Conservation (phyloP, 2,113 vertebrate genomes). For the Hippocampus zosterae region DNA sequence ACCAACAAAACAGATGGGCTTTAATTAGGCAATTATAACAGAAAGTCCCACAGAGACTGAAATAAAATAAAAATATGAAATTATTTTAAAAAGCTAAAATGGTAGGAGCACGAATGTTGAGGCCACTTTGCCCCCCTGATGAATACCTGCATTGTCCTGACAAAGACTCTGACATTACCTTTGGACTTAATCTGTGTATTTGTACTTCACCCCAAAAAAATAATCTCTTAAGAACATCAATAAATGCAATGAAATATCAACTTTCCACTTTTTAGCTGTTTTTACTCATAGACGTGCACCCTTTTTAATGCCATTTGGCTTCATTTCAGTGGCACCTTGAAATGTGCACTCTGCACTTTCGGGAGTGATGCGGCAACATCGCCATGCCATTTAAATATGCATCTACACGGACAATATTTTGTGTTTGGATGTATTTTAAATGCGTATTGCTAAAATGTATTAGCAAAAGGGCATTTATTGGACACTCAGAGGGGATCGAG, state of each 20-base stretch:
- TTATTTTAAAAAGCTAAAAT: neutral
- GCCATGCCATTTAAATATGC: neutral
- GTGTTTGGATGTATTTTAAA: no score
- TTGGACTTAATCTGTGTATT: neutral
- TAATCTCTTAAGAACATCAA: neutral
- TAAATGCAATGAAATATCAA: neutral
- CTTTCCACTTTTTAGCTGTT: neutral
- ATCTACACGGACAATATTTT: no score
- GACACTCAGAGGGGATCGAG: no score
- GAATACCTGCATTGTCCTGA: neutral
- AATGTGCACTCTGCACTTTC: conserved; percentile 5
- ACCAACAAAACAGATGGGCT: neutral
- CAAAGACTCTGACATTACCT: neutral
- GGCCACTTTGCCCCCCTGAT: neutral
- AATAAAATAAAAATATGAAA: neutral
- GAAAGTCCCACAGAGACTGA: neutral
- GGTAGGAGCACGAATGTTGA: neutral
- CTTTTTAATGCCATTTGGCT: neutral
- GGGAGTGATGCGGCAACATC: neutral
- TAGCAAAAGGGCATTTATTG: no score
- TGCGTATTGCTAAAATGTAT: no score
- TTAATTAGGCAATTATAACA: neutral
- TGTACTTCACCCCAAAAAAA: neutral
- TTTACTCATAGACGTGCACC: neutral
- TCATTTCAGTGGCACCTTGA: neutral